Evolutionary conservation across 2,113 vertebrate genomes (phyloP).

Genomic region (Neodon shergylaensis): DNA sequence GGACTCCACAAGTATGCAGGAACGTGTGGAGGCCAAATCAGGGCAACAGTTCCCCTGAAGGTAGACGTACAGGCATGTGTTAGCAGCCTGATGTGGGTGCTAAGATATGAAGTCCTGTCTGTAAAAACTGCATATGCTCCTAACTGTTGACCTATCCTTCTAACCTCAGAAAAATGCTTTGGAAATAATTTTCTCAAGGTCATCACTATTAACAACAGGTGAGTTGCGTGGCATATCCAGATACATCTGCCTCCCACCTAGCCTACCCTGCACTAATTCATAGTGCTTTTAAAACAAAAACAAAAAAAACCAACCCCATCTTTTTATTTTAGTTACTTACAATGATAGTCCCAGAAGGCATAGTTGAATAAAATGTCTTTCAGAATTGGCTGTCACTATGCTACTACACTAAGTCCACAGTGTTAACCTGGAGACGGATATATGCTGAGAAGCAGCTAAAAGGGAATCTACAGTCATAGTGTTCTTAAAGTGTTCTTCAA

Average conservation of each 20-base stretch:
- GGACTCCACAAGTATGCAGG: neutral
- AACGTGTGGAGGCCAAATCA: too few species aligned
- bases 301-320: too few species aligned
- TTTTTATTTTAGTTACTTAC: neutral
- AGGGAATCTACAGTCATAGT: neutral
- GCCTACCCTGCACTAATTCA: neutral
- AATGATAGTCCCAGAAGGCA: conserved; percentile 25
- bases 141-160: neutral
- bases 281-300: neutral
- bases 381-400: neutral
- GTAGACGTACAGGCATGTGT: neutral
- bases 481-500: neutral
- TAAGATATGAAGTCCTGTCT: neutral
- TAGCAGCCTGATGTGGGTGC: neutral
- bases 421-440: neutral
- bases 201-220: neutral
- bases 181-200: neutral
- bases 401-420: neutral
- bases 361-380: neutral
- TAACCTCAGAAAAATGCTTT: neutral
- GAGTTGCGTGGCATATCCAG: neutral
- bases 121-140: too few species aligned
- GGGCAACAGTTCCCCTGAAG: neutral
- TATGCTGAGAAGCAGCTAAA: conserved; percentile 13
- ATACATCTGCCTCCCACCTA: neutral